Evolutionary conservation across 1,140 invertebrate genomes (phyloP).

Genomic region (Myzus persicae): DNA sequence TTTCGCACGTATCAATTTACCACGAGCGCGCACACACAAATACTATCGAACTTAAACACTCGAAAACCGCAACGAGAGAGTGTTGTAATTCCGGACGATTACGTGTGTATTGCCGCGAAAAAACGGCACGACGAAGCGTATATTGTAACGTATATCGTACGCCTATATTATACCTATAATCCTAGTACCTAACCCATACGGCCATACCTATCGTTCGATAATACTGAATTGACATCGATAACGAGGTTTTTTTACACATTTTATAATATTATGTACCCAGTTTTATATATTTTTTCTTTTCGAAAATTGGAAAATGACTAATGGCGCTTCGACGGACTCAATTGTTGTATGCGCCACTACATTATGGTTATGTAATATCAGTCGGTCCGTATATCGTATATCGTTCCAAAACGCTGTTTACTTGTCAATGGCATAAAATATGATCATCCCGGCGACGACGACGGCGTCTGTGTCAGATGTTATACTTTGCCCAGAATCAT

Average conservation of each 20-base stretch:
- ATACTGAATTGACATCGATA: too few relatives aligned
- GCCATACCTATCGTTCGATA: too few relatives aligned
- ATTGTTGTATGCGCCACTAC: not conserved
- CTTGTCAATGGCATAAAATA: not conserved
- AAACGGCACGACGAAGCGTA: not conserved
- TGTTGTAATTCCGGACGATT: not conserved
- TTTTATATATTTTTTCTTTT: not conserved
- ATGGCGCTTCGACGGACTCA: not conserved
- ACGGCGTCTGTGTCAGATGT: not conserved
- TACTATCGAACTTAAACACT: not conserved
- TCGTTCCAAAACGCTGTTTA: not conserved
- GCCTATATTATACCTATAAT: not conserved
- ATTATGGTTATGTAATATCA: too few relatives aligned
- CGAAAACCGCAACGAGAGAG: not conserved
- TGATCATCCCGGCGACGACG: not conserved
- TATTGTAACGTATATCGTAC: not conserved
- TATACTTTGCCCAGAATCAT: not conserved
- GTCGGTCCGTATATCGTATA: too few relatives aligned
- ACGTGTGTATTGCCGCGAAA: not conserved
- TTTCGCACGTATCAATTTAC: not conserved
- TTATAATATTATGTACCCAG: too few relatives aligned
- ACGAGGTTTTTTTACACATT: too few relatives aligned
- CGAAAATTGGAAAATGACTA: not conserved
- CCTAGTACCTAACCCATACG: too few relatives aligned
- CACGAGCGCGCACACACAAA: not conserved